Base-by-base conservation (phyloP, 2,113 vertebrate genomes). In the Ammodramus savannarum region DNA sequence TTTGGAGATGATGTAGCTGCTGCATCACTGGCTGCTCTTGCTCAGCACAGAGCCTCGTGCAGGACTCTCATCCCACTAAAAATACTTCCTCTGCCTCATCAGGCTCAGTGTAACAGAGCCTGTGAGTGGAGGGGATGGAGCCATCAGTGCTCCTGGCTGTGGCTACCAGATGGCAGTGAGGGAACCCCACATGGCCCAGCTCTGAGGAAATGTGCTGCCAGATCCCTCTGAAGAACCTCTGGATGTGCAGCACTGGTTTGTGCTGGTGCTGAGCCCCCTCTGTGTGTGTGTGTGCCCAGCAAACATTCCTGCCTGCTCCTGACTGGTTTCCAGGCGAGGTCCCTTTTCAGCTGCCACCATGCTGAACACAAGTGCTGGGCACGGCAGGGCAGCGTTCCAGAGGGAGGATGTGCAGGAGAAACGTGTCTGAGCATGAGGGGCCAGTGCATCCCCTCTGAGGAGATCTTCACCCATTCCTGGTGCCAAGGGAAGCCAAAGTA, bases 181-280 rank as follows among this genome's bases (percentile, higher is more conserved):
- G 13, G 21, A 89, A 63, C 73, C 65, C 62, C 0, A 2, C 21
- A 2, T 1, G 0, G 79, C 68, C 10, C 29, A 10, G 82, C 72
- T 7, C 2, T 0, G 10, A 63, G 85, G 12, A 21, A 51, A n/a
- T 0, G 27, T 4, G 77, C 82, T 48, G 26, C 82, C 71, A 44
- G 59, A 85, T 52, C 2, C 7, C 31, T 36, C 72, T 23, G 36
- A 51, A 39, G 54, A 36, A 16, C 0, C 1, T 9, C 66, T 13
- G 2, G 2, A 0, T 6, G 34, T 2, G 25, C 32, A 51, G 18
- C 5, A 1, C 21, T 68, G 12, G 0, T 6, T 5, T 15, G 44
- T 39, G 41, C 66, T 13, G 44, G 11, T 55, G 7, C 62, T 48
- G 34, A 15, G 3, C 11, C 43, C 49, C 2, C 32, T 0, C 3